Base-by-base conservation (phyloP, 1,140 invertebrate genomes). In the Philotrypesis tridentata region DNA sequence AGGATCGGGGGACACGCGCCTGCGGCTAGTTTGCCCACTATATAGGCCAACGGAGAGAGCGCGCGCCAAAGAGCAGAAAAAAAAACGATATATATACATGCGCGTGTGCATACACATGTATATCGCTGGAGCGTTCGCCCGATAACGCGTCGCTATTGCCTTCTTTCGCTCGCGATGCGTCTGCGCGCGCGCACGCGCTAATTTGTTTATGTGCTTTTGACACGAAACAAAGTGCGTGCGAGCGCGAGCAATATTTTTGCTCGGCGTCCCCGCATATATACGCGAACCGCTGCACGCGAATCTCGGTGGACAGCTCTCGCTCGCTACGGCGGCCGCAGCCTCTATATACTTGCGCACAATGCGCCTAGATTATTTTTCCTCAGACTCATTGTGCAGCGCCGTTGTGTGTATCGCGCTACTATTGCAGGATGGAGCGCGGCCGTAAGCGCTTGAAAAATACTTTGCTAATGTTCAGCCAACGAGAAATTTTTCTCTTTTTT, bases 151-250 rank as follows among this genome's bases (percentile, higher is more conserved):
- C 21, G 40, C 17, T 43, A 14, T n/a, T n/a, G 40, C 40, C 40
- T 43, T 61, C 14, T 65, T 31, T 29, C 17, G 68, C 17, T 70
- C 29, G 8, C 9, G 21, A 29, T 68, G 31, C 14, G 67, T 4
- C 7, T n/a, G 3, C 21, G 31, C 33, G 31, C 33, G 29, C 29
- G 29, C n/a, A 7, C 67, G 67, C 14, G n/a, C 23, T 71, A 71
- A 71, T 71, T 71, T 71, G 68, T 40, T 71, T 71, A 71, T 40
- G 33, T 71, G 31, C 67, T 68, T 71, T 71, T 71, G 68, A 43
- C 68, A 40, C 33, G 33, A 23, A 65, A 21, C 11, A 25, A 25
- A 29, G 61, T 65, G 25, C 61, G 61, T 65, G 61, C 25, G 77
- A 55, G 48, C 21, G 21, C 48, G 4, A 17, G 17, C n/a, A 21